These are phyloP conservation scores for Upupa epops DNA, from an alignment of 2,113 vertebrate genomes.

Conservation along the genomic window DNA sequence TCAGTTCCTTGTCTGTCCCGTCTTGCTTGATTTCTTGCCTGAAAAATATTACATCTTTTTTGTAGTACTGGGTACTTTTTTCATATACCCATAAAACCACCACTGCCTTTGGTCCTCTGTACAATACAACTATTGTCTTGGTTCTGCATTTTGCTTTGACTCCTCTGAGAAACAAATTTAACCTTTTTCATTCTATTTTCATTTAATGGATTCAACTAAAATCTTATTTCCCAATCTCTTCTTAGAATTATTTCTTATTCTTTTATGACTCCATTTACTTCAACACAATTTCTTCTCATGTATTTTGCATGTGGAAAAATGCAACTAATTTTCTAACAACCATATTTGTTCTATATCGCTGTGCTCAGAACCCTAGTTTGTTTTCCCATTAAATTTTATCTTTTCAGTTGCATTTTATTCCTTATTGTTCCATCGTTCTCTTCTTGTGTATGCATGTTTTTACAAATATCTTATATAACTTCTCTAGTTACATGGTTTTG, in stretches of 20 bases:
- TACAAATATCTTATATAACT: not conserved
- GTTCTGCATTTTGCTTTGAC: not conserved
- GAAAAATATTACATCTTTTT: not conserved
- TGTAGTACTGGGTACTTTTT: not conserved
- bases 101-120: not conserved
- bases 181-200: not conserved
- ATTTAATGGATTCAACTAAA: not conserved
- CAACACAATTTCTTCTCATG: not conserved
- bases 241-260: not conserved
- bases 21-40: not conserved
- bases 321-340: not conserved
- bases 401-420: not conserved
- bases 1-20: not conserved
- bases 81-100: not conserved
- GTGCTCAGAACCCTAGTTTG: not conserved
- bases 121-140: not conserved
- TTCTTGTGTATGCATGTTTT: not conserved
- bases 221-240: not conserved
- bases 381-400: not conserved
- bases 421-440: not conserved
- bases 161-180: not conserved
- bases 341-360: not conserved
- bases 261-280: not conserved
- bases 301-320: not conserved
- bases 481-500: not conserved